Conservation (phyloP, 2,797 vertebrate genomes). For the Micromesistius poutassou region DNA sequence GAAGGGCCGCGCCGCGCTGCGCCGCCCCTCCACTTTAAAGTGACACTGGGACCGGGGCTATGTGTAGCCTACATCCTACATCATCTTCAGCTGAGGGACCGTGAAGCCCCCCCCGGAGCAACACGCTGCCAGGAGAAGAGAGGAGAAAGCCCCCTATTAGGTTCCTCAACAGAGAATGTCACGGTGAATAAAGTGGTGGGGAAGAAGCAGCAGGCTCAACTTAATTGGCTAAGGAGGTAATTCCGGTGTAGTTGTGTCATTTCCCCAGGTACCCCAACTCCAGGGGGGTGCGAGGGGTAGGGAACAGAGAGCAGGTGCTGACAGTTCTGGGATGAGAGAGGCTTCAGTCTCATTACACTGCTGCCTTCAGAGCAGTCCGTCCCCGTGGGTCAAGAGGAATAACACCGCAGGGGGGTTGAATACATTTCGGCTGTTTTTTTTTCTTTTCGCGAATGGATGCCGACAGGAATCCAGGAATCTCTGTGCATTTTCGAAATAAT, state of each 20-base stretch:
- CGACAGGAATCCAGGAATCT: not conserved
- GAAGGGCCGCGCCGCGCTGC: constrained; percentile 14
- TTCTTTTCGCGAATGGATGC: not conserved
- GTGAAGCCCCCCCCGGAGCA: constrained; percentile 28
- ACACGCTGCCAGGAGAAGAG: constrained; percentile 21
- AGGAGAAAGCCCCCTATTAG: constrained; percentile 46
- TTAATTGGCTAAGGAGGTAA: constrained; percentile 49
- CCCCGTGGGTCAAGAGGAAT: not conserved
- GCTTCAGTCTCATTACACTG: constrained; percentile 28
- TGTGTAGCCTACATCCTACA: constrained; percentile 23
- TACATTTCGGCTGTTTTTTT: constrained; percentile 6
- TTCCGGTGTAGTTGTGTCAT: constrained; percentile 27
- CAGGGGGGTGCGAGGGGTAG: not conserved
- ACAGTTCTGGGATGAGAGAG: constrained; percentile 11
- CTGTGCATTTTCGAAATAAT: not conserved
- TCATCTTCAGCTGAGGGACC: constrained; percentile 35
- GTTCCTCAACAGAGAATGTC: constrained; percentile 39
- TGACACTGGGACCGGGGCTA: constrained; percentile 21
- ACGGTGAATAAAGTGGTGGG: constrained; percentile 35
- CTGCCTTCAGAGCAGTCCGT: constrained; percentile 20
- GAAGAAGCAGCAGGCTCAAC: constrained; percentile 35
- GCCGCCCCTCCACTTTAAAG: constrained; percentile 10
- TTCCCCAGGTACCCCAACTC: constrained; percentile 2
- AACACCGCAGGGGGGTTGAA: not conserved
- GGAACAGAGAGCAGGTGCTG: constrained; percentile 6